Conservation (phyloP, 1,140 invertebrate species). For the Lucilia cuprina region DNA sequence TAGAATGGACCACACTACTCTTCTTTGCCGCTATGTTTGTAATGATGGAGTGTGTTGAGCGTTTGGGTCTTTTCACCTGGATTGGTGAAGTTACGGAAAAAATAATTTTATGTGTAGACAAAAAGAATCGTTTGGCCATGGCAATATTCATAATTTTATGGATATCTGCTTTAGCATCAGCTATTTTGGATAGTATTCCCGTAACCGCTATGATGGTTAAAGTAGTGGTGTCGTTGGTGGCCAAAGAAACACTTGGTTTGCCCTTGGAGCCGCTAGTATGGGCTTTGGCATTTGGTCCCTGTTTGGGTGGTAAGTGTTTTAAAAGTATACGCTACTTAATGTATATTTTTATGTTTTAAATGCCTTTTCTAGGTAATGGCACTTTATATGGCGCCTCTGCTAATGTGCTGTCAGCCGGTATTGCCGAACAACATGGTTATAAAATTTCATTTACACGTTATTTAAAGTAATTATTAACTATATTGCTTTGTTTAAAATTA, state of each 20-base stretch:
- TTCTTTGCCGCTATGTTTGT: slow-evolving; percentile 83
- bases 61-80: slow-evolving; percentile 73
- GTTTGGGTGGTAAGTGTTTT: slow-evolving; percentile 72
- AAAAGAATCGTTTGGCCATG: slow-evolving; percentile 70
- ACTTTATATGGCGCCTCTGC: slow-evolving; percentile 83
- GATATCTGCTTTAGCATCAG: slow-evolving; percentile 79
- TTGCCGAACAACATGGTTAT: slow-evolving; percentile 84
- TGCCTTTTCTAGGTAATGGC: slow-evolving; percentile 70
- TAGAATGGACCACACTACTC: slow-evolving; percentile 82
- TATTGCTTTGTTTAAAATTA: not conserved
- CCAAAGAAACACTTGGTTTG: slow-evolving; percentile 69
- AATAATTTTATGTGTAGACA: slow-evolving; percentile 70
- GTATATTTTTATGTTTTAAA: slow-evolving; percentile 4
- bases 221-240: slow-evolving; percentile 70
- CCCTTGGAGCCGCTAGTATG: slow-evolving; percentile 76
- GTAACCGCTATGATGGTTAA: slow-evolving; percentile 84
- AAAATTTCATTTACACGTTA: slow-evolving; percentile 71
- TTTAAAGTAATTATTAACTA: slow-evolving; percentile 41
- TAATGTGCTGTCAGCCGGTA: slow-evolving; percentile 82
- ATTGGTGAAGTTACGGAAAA: slow-evolving; percentile 74
- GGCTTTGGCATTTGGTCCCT: slow-evolving; percentile 79
- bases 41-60: slow-evolving; percentile 80
- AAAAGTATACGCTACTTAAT: not conserved
- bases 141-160: slow-evolving; percentile 77
- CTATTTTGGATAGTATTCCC: slow-evolving; percentile 84